phyloP scores from a whole-genome alignment of 2,888 invertebrate genomes.

The Tetropium fuscum region DNA sequence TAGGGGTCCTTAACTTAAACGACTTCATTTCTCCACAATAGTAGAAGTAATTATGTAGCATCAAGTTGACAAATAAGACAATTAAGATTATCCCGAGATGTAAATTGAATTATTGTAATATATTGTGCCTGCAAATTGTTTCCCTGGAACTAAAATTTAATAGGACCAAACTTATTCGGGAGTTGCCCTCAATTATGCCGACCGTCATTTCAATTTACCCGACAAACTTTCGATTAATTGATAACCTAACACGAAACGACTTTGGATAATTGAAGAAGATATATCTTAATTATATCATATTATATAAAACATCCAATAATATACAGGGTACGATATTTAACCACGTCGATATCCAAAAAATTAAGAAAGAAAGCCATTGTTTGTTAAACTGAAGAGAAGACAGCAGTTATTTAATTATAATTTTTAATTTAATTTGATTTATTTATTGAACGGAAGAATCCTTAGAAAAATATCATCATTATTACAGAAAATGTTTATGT shows the following conservation, averaged over 20 bases:
- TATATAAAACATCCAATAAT: too few relatives aligned
- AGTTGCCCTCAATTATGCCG: constrained; percentile 11
- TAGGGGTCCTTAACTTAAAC: constrained; percentile 37
- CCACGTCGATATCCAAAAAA: too few relatives aligned
- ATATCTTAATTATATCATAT: too few relatives aligned
- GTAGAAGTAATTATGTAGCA: constrained; percentile 46
- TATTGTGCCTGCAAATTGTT: constrained; percentile 44
- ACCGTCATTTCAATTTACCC: constrained; percentile 7
- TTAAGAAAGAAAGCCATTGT: too few relatives aligned
- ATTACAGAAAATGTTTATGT: too few relatives aligned
- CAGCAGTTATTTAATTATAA: too few relatives aligned
- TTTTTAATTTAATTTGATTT: too few relatives aligned
- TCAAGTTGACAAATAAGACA: constrained; percentile 50
- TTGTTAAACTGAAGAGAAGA: too few relatives aligned
- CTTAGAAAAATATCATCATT: too few relatives aligned
- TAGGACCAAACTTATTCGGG: constrained; percentile 35
- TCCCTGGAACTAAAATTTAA: constrained; percentile 35
- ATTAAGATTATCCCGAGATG: constrained; percentile 46
- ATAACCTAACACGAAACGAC: not conserved
- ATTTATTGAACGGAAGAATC: too few relatives aligned
- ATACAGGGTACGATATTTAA: too few relatives aligned
- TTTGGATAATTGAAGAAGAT: too few relatives aligned
- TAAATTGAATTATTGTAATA: constrained; percentile 48
- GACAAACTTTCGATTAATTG: not conserved
- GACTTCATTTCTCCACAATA: constrained; percentile 40